Evolutionary conservation across 1,140 invertebrate genomes (phyloP).

Genomic region (Magallana angulata): DNA sequence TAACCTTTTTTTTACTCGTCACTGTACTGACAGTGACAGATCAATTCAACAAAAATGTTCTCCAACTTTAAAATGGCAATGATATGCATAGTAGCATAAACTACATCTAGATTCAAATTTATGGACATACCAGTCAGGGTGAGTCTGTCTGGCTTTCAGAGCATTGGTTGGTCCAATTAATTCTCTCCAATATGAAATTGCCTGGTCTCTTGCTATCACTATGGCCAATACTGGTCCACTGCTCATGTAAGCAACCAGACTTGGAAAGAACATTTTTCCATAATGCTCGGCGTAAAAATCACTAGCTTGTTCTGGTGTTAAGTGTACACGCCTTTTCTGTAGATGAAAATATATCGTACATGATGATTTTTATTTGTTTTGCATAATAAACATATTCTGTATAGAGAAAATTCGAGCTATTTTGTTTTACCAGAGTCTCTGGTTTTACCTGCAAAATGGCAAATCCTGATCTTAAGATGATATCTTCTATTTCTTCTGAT

Average conservation of each 20-base stretch:
- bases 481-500: constrained; percentile 86
- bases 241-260: constrained; percentile 88
- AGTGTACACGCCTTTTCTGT: constrained; percentile 84
- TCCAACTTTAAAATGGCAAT: too few species aligned
- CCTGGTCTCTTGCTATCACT: constrained; percentile 84
- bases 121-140: constrained; percentile 81
- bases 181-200: constrained; percentile 86
- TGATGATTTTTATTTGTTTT: not conserved
- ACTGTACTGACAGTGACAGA: too few species aligned
- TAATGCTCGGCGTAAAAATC: constrained; percentile 89
- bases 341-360: constrained; percentile 52
- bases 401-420: constrained; percentile 15
- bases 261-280: constrained; percentile 86
- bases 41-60: too few species aligned
- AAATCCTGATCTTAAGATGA: constrained; percentile 87
- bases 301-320: constrained; percentile 89
- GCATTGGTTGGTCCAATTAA: constrained; percentile 86
- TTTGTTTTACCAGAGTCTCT: not conserved
- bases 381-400: not conserved
- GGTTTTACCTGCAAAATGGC: constrained; percentile 83
- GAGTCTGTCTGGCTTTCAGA: constrained; percentile 85
- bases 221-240: constrained; percentile 86
- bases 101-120: not conserved
- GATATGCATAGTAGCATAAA: too few species aligned
- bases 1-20: too few species aligned